Evolutionary conservation across 2,797 vertebrate genomes (phyloP).

Genomic region (Spheniscus humboldti): DNA sequence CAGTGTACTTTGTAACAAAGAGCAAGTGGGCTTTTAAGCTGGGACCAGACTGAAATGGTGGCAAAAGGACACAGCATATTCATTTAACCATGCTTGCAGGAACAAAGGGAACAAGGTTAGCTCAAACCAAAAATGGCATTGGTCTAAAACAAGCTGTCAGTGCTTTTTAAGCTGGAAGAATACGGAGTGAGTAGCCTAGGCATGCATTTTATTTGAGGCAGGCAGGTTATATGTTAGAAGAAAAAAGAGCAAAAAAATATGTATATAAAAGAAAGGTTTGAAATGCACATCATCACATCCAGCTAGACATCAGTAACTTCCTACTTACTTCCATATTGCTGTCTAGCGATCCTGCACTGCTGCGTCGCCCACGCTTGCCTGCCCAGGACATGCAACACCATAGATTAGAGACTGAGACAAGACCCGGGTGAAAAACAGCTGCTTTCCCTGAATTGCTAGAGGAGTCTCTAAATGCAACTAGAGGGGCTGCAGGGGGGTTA

Average conservation of each 20-base stretch:
- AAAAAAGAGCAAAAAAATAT: slow-evolving; percentile 73
- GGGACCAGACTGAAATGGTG: slow-evolving; percentile 61
- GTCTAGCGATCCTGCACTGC: slow-evolving; percentile 99
- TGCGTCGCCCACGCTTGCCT: slow-evolving; percentile 98
- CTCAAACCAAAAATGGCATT: slow-evolving; percentile 77
- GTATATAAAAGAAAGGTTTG: slow-evolving; percentile 78
- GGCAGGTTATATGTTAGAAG: slow-evolving; percentile 81
- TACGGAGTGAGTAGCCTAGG: slow-evolving; percentile 85
- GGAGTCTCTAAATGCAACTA: slow-evolving; percentile 54
- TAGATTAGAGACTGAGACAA: slow-evolving; percentile 92
- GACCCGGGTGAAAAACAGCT: slow-evolving; percentile 76
- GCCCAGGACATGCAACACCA: slow-evolving; percentile 97
- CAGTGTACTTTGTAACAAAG: slow-evolving; percentile 67
- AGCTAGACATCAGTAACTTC: slow-evolving; percentile 78
- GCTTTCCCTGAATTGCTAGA: slow-evolving; percentile 62
- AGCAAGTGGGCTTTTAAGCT: slow-evolving; percentile 67
- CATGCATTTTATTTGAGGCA: slow-evolving; percentile 91
- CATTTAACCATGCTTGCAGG: slow-evolving; percentile 88
- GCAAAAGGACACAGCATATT: slow-evolving; percentile 73
- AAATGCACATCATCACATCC: slow-evolving; percentile 91
- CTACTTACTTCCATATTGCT: slow-evolving; percentile 99
- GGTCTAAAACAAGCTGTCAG: slow-evolving; percentile 78
- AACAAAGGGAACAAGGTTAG: slow-evolving; percentile 75
- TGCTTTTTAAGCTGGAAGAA: slow-evolving; percentile 62
- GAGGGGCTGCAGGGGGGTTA: neutral